These are phyloP conservation scores for Coptodon rendalli DNA, from an alignment of 2,113 vertebrate genomes.

Conservation along the genomic window DNA sequence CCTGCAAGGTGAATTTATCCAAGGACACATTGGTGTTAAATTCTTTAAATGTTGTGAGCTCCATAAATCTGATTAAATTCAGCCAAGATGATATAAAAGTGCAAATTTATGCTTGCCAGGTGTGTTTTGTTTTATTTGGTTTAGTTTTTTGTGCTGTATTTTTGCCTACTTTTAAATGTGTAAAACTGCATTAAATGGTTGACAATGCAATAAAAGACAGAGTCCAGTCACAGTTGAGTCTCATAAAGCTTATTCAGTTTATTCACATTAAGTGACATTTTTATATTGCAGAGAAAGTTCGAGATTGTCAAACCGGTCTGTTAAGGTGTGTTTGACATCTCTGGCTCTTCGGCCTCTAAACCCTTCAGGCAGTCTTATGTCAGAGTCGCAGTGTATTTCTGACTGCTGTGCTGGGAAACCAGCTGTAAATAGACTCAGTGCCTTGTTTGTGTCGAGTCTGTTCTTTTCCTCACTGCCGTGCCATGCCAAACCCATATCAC, in stretches of 20 bases:
- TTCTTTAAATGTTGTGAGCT: background rate
- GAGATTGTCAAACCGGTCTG: background rate
- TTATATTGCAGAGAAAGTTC: background rate
- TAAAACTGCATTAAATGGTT: background rate
- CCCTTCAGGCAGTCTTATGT: background rate
- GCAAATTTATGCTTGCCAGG: background rate
- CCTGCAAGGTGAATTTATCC: background rate
- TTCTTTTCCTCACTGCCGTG: background rate
- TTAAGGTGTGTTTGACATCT: background rate
- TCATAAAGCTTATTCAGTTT: background rate
- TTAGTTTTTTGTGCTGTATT: background rate
- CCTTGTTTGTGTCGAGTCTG: background rate
- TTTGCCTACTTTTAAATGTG: background rate
- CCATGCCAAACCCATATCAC: background rate
- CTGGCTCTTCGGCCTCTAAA: background rate
- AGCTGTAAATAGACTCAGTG: conserved; percentile 10
- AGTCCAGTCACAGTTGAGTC: background rate
- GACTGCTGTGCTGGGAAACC: background rate
- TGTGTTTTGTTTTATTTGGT: background rate
- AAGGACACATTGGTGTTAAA: background rate
- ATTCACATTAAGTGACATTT: background rate
- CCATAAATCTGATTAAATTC: background rate
- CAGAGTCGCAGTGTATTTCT: conserved; percentile 18
- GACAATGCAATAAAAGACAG: background rate
- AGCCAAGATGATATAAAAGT: background rate